Evolutionary conservation across 2,888 invertebrate species (phyloP).

Genomic region (Theretra japonica): DNA sequence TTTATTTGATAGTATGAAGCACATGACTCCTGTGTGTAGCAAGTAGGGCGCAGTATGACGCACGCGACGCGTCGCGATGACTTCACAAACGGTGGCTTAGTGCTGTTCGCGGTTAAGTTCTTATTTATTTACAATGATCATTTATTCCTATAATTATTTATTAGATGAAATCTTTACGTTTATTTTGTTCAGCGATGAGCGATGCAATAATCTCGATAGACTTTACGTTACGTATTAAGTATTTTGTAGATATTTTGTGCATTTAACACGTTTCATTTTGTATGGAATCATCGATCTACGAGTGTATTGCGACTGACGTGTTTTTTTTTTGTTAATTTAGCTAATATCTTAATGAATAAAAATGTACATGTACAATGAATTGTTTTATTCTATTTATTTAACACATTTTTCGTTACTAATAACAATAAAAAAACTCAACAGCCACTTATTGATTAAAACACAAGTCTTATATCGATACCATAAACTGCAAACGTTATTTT

Average conservation of each 20-base stretch:
- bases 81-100: neutral
- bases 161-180: slow-evolving; percentile 43
- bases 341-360: slow-evolving; percentile 48
- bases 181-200: slow-evolving; percentile 44
- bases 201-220: slow-evolving; percentile 50
- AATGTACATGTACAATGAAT: slow-evolving; percentile 40
- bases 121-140: slow-evolving; percentile 47
- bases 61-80: slow-evolving; percentile 28
- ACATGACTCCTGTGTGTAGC: neutral
- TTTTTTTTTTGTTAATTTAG: slow-evolving; percentile 55
- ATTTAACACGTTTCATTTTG: slow-evolving; percentile 52
- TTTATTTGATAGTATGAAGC: neutral
- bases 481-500: too few relatives aligned
- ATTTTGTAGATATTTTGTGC: slow-evolving; percentile 59
- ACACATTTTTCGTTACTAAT: too few relatives aligned
- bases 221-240: slow-evolving; percentile 38
- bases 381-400: neutral
- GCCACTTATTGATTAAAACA: too few relatives aligned
- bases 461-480: too few relatives aligned
- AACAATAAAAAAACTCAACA: too few relatives aligned
- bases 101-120: slow-evolving; percentile 39
- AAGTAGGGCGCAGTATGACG: neutral
- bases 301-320: slow-evolving; percentile 56
- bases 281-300: slow-evolving; percentile 49
- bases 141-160: slow-evolving; percentile 37